Evolutionary conservation across 2,888 invertebrate species (phyloP).

Genomic region (Epirrita christyi): DNA sequence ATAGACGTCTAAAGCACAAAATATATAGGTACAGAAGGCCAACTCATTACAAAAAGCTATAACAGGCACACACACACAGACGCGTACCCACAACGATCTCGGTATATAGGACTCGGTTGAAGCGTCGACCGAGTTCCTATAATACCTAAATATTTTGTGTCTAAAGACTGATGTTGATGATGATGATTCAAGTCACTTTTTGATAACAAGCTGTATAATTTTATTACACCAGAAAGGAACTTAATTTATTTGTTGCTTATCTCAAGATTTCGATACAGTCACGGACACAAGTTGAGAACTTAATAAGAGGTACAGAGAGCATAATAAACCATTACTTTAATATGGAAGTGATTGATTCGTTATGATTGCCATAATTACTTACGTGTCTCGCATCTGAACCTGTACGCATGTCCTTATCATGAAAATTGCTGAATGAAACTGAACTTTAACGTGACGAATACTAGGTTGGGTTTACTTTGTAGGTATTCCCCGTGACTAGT

Average conservation of each 20-base stretch:
- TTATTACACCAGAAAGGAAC: constrained; percentile 4
- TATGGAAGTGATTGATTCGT: constrained; percentile 60
- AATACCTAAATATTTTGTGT: too few relatives aligned
- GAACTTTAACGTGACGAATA: constrained; percentile 28
- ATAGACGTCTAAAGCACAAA: too few relatives aligned
- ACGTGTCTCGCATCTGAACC: constrained; percentile 67
- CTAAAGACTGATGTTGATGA: too few relatives aligned
- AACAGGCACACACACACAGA: too few relatives aligned
- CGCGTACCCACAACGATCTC: too few relatives aligned
- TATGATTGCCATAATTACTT: constrained; percentile 67
- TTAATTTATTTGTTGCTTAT: not conserved
- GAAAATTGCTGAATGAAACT: constrained; percentile 7
- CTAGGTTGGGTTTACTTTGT: constrained; percentile 33
- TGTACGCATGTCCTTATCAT: constrained; percentile 45
- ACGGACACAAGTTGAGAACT: constrained; percentile 19
- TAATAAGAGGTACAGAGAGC: constrained; percentile 25
- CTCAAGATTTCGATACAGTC: constrained; percentile 11
- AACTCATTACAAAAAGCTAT: too few relatives aligned
- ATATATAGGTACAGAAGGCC: too few relatives aligned
- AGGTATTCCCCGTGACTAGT: constrained; percentile 53
- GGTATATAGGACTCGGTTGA: too few relatives aligned
- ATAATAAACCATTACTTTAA: constrained; percentile 50
- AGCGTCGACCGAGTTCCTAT: too few relatives aligned
- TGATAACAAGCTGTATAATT: not conserved
- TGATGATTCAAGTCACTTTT: too few relatives aligned